These are phyloP conservation scores for Hirudinaria manillensis DNA, from an alignment of 2,888 invertebrate genomes.

Conservation along the genomic window DNA sequence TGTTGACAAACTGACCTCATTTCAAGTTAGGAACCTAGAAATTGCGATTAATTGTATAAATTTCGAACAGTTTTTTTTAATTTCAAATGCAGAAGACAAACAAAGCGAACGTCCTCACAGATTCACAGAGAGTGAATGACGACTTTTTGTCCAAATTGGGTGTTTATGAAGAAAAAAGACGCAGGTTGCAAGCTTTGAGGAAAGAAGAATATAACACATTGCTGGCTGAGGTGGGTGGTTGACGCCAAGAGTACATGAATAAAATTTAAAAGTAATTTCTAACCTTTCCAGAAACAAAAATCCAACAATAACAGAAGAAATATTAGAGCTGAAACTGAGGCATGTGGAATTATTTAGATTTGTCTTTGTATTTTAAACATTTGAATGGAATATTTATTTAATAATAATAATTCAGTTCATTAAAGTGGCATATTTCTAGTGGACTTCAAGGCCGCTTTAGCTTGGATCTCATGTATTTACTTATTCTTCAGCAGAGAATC, in stretches of 20 bases:
- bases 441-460: no score
- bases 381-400: no score
- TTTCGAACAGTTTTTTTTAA: no score
- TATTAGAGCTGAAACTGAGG: no score
- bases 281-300: not conserved
- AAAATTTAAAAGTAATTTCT: not conserved
- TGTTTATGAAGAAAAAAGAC: conserved; percentile 43
- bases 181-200: conserved; percentile 44
- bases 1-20: not conserved
- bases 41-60: not conserved
- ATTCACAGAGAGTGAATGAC: conserved; percentile 4
- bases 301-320: no score
- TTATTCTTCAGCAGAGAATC: not conserved
- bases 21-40: not conserved
- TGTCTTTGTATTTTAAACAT: no score
- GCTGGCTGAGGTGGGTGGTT: conserved; percentile 30
- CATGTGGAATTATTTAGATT: no score
- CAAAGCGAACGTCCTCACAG: not conserved
- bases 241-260: not conserved
- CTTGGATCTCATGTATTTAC: not conserved
- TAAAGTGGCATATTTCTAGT: no score
- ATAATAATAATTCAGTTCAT: no score
- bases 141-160: conserved; percentile 40
- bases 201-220: conserved; percentile 44
- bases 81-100: not conserved